Base-by-base conservation (phyloP, 2,113 vertebrate genomes). In the Aplodontia rufa region DNA sequence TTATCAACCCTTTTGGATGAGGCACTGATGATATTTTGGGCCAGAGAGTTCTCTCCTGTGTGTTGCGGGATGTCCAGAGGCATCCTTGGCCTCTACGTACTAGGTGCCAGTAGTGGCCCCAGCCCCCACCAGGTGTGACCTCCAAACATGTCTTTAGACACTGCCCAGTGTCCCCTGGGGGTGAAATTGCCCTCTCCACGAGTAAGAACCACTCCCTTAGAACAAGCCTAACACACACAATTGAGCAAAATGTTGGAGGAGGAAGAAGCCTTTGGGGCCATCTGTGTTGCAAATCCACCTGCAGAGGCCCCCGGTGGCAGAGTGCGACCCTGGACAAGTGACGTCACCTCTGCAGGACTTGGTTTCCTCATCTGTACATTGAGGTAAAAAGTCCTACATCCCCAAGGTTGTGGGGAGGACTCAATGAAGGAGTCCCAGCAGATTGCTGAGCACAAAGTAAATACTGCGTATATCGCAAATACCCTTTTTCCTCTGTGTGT, bases 61-160 rank as follows among this genome's bases (percentile, higher is more conserved):
- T 2, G 0, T 3, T 32, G 3, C 4, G 32, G 32, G 16, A 12
- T 62, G 42, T 30, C 4, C 9, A 45, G 22, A 10, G 51, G 55
- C 19, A 20, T 40, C 60, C 24, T 81, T 35, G 24, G 19, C 24
- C 30, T 47, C 85, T 51, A 32, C 64, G 45, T 32, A 42, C 22
- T 14, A 35, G 19, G 45, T 37, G 37, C 64, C 49, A 26, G 30
- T 17, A 49, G 47, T 1, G 6, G n/a, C n/a, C 40, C 30, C 19
- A 71, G 47, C 16, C 12, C 28, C 53, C 1, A 8, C n/a, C 74
- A 24, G 24, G 26, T 69, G 12, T 35, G 49, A 62, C 16, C 53
- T 35, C 19, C 60, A 53, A 30, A 80, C 93, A 83, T 90, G 90
- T n/a, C 37, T 49, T 37, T 37, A 62, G 66, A 82, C 26, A 42